Conservation (phyloP, 2,888 invertebrate species). For the Macaria notata region DNA sequence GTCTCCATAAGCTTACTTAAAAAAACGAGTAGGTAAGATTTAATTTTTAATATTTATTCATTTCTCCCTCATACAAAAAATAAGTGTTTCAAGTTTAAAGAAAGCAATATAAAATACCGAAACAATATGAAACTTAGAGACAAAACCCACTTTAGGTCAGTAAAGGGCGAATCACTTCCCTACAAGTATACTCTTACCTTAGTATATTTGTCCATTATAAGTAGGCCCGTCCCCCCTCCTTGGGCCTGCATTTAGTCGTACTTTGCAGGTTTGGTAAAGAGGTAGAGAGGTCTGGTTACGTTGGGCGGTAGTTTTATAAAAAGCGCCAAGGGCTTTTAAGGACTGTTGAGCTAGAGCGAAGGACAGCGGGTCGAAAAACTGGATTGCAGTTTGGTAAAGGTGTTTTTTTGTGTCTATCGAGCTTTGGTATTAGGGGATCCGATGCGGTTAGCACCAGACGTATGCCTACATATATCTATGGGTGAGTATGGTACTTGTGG, state of each 20-base stretch:
- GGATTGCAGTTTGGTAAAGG: conserved; percentile 47
- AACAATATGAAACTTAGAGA: conserved; percentile 42
- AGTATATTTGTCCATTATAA: conserved; percentile 23
- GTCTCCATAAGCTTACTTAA: too few species aligned
- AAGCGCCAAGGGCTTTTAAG: conserved; percentile 64
- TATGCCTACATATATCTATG: neutral
- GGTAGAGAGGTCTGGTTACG: conserved; percentile 37
- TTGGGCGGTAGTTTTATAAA: conserved; percentile 61
- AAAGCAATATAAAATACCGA: conserved; percentile 22
- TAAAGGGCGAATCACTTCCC: conserved; percentile 42
- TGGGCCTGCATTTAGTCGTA: neutral
- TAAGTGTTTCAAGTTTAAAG: neutral
- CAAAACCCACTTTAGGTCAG: conserved; percentile 40
- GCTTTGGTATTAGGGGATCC: conserved; percentile 13
- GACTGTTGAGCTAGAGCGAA: conserved; percentile 71
- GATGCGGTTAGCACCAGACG: conserved; percentile 16
- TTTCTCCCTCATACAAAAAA: too few species aligned
- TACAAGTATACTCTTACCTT: conserved; percentile 44
- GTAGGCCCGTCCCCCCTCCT: conserved; percentile 24
- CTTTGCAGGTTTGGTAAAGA: conserved; percentile 22
- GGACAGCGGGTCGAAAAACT: conserved; percentile 71
- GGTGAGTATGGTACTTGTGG: too few species aligned
- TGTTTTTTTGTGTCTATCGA: conserved; percentile 37
- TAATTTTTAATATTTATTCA: too few species aligned
- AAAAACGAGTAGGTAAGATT: too few species aligned